phyloP scores from a whole-genome alignment of 1,140 invertebrate genomes.

The Drosophila repleta region DNA sequence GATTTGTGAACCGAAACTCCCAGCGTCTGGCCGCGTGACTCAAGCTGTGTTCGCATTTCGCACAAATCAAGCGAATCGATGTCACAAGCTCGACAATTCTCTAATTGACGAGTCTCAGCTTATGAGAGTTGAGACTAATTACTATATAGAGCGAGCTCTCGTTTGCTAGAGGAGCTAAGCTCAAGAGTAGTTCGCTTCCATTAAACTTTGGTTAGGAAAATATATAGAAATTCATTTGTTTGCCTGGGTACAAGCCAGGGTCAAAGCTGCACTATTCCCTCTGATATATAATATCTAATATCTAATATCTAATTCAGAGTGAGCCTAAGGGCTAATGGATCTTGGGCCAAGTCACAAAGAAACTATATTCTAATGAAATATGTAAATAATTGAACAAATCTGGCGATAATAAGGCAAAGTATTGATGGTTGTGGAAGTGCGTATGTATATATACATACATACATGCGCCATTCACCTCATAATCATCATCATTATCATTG shows the following conservation, averaged over 20 bases:
- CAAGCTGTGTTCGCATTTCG: slow-evolving; percentile 57
- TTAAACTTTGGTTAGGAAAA: no score
- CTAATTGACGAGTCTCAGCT: background rate
- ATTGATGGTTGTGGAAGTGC: background rate
- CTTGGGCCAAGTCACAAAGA: no score
- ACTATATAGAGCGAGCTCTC: no score
- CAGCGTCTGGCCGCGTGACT: slow-evolving; percentile 11
- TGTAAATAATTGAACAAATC: background rate
- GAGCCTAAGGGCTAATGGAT: no score
- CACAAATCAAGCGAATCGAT: slow-evolving; percentile 57
- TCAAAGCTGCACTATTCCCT: no score
- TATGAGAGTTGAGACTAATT: no score
- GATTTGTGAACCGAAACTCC: slow-evolving; percentile 1
- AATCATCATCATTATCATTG: slow-evolving; percentile 19
- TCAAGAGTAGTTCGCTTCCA: no score
- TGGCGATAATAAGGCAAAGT: background rate
- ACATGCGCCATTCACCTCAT: slow-evolving; percentile 25
- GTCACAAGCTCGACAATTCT: slow-evolving; percentile 49
- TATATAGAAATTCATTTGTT: no score
- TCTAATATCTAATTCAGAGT: no score
- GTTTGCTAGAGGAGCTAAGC: no score
- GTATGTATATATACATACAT: slow-evolving; percentile 3
- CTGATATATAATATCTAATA: no score
- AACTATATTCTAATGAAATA: background rate
- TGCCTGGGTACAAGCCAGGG: no score